Evolutionary conservation across 2,797 vertebrate species (phyloP).

Genomic region (Menidia menidia): DNA sequence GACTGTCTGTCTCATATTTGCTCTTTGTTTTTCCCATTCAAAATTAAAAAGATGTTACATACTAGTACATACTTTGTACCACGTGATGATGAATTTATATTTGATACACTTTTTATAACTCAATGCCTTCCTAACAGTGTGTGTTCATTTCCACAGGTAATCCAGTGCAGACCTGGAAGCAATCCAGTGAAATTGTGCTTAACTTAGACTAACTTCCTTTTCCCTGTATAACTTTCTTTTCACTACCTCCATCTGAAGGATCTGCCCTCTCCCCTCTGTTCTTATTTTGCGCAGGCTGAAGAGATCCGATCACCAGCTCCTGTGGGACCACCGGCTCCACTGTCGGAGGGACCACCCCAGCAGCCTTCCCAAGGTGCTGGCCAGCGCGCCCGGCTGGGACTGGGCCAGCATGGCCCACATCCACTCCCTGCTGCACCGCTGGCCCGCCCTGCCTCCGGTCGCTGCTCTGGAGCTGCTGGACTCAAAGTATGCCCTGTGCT

Average conservation of each 20-base stretch:
- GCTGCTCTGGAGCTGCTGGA: constrained; percentile 94
- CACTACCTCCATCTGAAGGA: too few species aligned
- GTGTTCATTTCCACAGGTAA: background rate
- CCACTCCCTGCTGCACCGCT: constrained; percentile 89
- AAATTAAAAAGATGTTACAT: background rate
- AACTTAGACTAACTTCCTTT: too few species aligned
- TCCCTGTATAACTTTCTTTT: too few species aligned
- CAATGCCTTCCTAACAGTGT: background rate
- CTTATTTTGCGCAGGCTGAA: constrained; percentile 82
- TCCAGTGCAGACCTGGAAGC: too few species aligned
- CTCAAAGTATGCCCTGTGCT: constrained; percentile 84
- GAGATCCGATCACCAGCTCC: constrained; percentile 90
- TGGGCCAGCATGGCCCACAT: constrained; percentile 91
- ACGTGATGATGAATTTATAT: background rate
- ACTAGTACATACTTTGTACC: background rate
- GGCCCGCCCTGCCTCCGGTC: constrained; percentile 89
- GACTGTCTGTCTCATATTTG: too few species aligned
- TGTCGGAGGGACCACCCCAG: constrained; percentile 83
- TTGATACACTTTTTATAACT: background rate
- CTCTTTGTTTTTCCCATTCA: background rate
- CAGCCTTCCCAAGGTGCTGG: constrained; percentile 92
- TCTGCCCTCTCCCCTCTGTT: background rate
- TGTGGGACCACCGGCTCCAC: constrained; percentile 94
- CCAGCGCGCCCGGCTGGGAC: constrained; percentile 94
- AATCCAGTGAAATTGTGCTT: too few species aligned